Evolutionary conservation across 2,888 invertebrate genomes (phyloP).

Genomic region (Archaeoteleia sp.): DNA sequence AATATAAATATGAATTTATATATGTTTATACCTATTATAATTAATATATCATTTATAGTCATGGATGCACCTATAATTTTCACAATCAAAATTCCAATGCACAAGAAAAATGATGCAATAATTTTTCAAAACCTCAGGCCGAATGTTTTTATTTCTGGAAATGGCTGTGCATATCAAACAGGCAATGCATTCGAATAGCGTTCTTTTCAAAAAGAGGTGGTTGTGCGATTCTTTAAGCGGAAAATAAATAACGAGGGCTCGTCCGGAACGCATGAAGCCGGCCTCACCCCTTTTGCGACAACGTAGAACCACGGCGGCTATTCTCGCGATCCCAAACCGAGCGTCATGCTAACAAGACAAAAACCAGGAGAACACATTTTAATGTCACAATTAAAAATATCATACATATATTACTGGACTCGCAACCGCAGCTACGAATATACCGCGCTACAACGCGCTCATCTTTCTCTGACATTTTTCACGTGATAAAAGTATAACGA

Average conservation of each 20-base stretch:
- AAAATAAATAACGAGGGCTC: slow-evolving; percentile 73
- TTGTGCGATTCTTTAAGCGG: slow-evolving; percentile 71
- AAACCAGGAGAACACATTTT: slow-evolving; percentile 72
- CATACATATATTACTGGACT: slow-evolving; percentile 71
- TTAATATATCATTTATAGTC: too few relatives aligned
- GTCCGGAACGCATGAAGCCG: slow-evolving; percentile 61
- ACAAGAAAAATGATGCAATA: slow-evolving; percentile 54
- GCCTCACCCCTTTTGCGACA: slow-evolving; percentile 52
- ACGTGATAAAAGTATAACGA: slow-evolving; percentile 51
- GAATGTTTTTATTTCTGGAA: slow-evolving; percentile 54
- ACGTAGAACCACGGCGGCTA: slow-evolving; percentile 48
- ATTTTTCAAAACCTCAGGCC: slow-evolving; percentile 53
- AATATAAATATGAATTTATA: not conserved
- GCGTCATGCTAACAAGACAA: slow-evolving; percentile 68
- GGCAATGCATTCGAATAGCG: slow-evolving; percentile 56
- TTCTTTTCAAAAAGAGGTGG: slow-evolving; percentile 56
- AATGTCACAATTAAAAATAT: slow-evolving; percentile 75
- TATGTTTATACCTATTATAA: too few relatives aligned
- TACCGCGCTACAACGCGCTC: slow-evolving; percentile 60
- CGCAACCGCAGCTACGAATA: slow-evolving; percentile 50
- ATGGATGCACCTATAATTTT: too few relatives aligned
- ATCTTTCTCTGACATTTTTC: slow-evolving; percentile 66
- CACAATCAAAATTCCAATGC: slow-evolving; percentile 51
- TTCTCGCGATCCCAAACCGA: slow-evolving; percentile 54
- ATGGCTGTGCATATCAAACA: slow-evolving; percentile 55